A percentile compares a stretch with the other conserved stretches of the same genome.
Evolutionary conservation across 2,888 invertebrate species (phyloP).

Genomic region (Synanthedon andrenaeformis): DNA sequence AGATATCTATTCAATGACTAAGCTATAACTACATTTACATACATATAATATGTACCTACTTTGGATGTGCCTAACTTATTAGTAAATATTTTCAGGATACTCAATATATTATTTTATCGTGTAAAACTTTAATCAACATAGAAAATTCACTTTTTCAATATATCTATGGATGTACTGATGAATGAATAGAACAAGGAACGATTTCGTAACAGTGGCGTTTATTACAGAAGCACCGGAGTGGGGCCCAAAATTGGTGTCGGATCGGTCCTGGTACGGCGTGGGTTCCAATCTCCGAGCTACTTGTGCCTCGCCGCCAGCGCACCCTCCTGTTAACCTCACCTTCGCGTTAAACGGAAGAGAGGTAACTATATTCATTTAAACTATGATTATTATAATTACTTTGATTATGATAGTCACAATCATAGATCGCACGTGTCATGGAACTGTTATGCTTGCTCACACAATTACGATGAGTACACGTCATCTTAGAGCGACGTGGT

Average conservation of each 20-base stretch:
- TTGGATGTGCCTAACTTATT: too few species aligned
- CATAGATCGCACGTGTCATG: not conserved
- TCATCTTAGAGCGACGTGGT: too few species aligned
- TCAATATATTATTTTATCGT: too few species aligned
- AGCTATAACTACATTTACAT: too few species aligned
- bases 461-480: too few species aligned
- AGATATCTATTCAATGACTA: too few species aligned
- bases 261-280: constrained; percentile 77
- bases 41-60: too few species aligned
- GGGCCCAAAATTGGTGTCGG: constrained; percentile 74
- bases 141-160: too few species aligned
- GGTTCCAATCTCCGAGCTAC: constrained; percentile 77
- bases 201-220: constrained; percentile 3
- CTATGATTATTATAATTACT: not conserved
- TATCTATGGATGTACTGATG: too few species aligned
- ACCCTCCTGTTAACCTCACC: constrained; percentile 78
- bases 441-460: not conserved
- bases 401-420: not conserved
- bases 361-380: constrained; percentile 28
- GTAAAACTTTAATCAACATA: too few species aligned
- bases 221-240: constrained; percentile 76
- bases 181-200: too few species aligned
- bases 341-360: constrained; percentile 76
- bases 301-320: constrained; percentile 75
- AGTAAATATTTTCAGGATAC: too few species aligned